Evolutionary conservation across 2,888 invertebrate species (phyloP).

Genomic region (Noctua janthina): DNA sequence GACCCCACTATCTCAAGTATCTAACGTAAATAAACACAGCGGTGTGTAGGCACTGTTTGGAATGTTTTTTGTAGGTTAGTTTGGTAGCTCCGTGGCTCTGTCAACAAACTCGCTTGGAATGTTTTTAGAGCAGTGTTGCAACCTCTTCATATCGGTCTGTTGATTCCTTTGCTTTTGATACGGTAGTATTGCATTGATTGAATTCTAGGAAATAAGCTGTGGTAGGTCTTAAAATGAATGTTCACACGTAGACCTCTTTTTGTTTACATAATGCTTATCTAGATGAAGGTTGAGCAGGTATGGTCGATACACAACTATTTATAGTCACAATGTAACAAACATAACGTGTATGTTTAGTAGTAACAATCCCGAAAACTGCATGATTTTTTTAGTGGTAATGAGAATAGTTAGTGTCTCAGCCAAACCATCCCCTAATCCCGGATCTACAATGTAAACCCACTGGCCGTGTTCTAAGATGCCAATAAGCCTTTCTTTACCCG

Average conservation of each 20-base stretch:
- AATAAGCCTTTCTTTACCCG: conserved; percentile 11
- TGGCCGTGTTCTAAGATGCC: not conserved
- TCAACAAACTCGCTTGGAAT: conserved; percentile 54
- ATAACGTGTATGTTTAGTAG: not conserved
- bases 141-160: conserved; percentile 39
- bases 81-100: conserved; percentile 37
- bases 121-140: conserved; percentile 57
- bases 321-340: not conserved
- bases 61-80: conserved; percentile 60
- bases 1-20: conserved; percentile 59
- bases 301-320: conserved; percentile 6
- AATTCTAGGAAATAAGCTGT: conserved; percentile 24
- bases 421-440: not conserved
- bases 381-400: not conserved
- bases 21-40: conserved; percentile 69
- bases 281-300: conserved; percentile 1
- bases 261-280: conserved; percentile 22
- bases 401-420: not conserved
- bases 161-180: conserved; percentile 15
- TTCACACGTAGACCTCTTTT: conserved; percentile 3
- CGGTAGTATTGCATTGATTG: conserved; percentile 23
- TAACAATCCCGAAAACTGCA: not conserved
- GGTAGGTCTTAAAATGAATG: conserved; percentile 19
- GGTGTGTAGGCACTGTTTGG: conserved; percentile 49
- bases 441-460: conserved; percentile 24